These are phyloP conservation scores for Musca domestica DNA, from an alignment of 1,140 invertebrate genomes.

Conservation along the genomic window DNA sequence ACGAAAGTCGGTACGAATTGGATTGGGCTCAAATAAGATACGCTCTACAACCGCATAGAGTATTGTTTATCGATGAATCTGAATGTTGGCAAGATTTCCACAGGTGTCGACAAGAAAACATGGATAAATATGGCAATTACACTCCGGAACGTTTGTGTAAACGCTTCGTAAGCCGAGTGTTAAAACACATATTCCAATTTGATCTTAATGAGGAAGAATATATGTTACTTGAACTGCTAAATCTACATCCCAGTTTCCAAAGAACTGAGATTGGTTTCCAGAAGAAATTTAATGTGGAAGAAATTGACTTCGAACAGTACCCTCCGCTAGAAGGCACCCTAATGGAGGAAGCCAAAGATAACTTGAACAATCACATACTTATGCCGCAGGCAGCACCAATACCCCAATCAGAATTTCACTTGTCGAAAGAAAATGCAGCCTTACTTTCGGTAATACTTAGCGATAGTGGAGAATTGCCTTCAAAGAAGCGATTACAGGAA, in stretches of 20 bases:
- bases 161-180: neutral
- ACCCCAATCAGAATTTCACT: neutral
- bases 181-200: neutral
- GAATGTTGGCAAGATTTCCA: neutral
- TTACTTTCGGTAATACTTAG: neutral
- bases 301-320: neutral
- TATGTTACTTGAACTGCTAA: neutral
- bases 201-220: neutral
- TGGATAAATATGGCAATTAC: neutral
- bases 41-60: neutral
- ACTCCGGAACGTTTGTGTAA: neutral
- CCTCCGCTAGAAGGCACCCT: neutral
- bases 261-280: neutral
- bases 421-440: neutral
- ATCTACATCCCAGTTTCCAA: neutral
- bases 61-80: neutral
- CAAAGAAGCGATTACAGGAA: too few relatives aligned
- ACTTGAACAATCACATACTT: neutral
- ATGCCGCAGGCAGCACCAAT: neutral
- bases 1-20: neutral
- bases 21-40: conserved; percentile 1
- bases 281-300: neutral
- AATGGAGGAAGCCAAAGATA: neutral
- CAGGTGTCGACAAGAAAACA: neutral
- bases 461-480: neutral